Evolutionary conservation across 1,140 invertebrate species (phyloP).

Genomic region (Kradibia gibbosae): DNA sequence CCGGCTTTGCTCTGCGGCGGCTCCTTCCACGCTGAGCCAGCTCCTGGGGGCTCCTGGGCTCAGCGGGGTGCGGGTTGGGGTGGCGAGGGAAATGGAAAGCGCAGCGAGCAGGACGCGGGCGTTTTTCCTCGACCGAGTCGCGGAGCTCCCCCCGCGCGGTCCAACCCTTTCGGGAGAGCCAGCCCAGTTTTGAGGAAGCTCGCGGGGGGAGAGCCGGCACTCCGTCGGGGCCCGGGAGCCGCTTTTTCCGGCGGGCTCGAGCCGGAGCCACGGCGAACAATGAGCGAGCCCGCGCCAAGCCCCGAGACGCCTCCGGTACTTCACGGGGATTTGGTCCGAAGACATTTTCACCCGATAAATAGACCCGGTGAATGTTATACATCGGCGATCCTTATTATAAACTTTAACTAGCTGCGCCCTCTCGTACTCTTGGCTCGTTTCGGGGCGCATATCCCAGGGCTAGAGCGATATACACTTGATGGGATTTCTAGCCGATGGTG

Average conservation of each 20-base stretch:
- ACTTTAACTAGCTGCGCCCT: slow-evolving; percentile 70
- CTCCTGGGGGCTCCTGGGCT: not conserved
- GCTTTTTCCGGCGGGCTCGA: slow-evolving; percentile 61
- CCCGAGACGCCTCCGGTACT: slow-evolving; percentile 60
- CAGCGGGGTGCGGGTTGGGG: too few species aligned
- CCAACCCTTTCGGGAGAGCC: slow-evolving; percentile 25
- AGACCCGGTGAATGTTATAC: slow-evolving; percentile 69
- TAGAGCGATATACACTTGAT: slow-evolving; percentile 70
- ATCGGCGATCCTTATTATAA: slow-evolving; percentile 73
- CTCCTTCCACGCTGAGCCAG: too few species aligned
- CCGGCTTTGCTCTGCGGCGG: not conserved
- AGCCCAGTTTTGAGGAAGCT: not conserved
- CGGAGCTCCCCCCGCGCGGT: not conserved
- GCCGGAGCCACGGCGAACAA: slow-evolving; percentile 61
- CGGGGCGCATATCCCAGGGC: slow-evolving; percentile 56
- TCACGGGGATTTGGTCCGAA: slow-evolving; percentile 72
- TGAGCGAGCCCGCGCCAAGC: slow-evolving; percentile 50
- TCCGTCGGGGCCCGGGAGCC: slow-evolving; percentile 44
- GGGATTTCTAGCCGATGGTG: slow-evolving; percentile 74
- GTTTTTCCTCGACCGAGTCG: not conserved
- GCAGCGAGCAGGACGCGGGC: not conserved
- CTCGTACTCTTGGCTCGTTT: slow-evolving; percentile 43
- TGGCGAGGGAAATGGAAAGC: too few species aligned
- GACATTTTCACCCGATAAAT: slow-evolving; percentile 74
- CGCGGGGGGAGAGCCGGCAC: not conserved